Evolutionary conservation across 2,797 vertebrate species (phyloP).

Genomic region (Sebastes itinus): DNA sequence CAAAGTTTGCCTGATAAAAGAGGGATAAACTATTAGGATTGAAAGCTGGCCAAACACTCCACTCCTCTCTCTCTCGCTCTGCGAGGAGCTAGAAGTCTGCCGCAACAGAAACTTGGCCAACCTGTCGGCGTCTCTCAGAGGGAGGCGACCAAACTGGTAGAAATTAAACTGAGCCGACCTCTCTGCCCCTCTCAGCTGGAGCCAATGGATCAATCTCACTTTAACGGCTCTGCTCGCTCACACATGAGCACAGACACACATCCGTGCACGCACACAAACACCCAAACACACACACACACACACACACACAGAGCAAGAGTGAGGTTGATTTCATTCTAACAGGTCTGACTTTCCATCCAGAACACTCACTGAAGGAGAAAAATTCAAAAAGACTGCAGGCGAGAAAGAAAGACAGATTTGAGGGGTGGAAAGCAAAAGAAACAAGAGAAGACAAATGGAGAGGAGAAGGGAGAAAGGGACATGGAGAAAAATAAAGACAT

Average conservation of each 20-base stretch:
- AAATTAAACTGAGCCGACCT: conserved; percentile 52
- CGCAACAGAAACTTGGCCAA: conserved; percentile 29
- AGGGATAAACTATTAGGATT: conserved; percentile 35
- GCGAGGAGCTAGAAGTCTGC: conserved; percentile 4
- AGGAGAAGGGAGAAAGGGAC: neutral
- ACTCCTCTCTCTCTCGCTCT: neutral
- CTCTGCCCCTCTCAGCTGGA: conserved; percentile 55
- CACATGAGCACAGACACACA: conserved; percentile 11
- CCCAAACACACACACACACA: neutral
- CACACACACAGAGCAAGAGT: conserved; percentile 4
- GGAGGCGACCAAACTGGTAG: conserved; percentile 23
- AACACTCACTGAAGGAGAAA: conserved; percentile 45
- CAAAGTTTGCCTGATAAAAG: conserved; percentile 44
- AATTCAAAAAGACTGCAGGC: conserved; percentile 34
- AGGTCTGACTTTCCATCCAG: conserved; percentile 59
- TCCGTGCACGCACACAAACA: neutral
- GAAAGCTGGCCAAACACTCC: conserved; percentile 20
- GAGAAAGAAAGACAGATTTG: conserved; percentile 8
- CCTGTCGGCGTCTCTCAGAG: conserved; percentile 23
- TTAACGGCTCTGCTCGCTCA: conserved; percentile 56
- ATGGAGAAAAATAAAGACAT: neutral
- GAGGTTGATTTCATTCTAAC: conserved; percentile 55
- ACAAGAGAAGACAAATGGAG: conserved; percentile 6
- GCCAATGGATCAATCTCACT: conserved; percentile 73
- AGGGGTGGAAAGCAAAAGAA: neutral